These are phyloP conservation scores for Poecilia picta DNA, from an alignment of 2,797 vertebrate genomes.

Conservation along the genomic window DNA sequence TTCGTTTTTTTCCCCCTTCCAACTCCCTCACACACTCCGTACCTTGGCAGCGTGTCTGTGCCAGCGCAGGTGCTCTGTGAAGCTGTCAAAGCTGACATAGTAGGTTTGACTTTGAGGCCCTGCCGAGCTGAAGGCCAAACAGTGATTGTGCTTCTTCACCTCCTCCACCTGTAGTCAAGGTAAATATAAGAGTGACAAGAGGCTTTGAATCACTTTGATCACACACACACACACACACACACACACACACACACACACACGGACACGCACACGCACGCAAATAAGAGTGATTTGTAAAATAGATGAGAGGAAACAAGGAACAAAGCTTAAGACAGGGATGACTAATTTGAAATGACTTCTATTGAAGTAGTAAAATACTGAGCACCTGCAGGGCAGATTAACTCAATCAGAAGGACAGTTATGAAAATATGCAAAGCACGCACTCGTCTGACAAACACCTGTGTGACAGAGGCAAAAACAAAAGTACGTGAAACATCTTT, in stretches of 20 bases:
- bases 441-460: constrained; percentile 24
- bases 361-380: constrained; percentile 18
- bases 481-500: constrained; percentile 26
- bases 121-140: constrained; percentile 96
- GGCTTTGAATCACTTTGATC: constrained; percentile 31
- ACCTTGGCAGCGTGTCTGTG: constrained; percentile 96
- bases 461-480: constrained; percentile 34
- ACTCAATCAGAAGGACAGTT: constrained; percentile 21
- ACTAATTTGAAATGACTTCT: constrained; percentile 8
- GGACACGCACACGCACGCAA: constrained; percentile 7
- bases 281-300: neutral
- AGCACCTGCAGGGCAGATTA: constrained; percentile 22
- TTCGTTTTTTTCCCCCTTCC: constrained; percentile 15
- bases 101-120: constrained; percentile 98
- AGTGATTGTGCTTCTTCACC: constrained; percentile 98
- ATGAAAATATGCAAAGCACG: constrained; percentile 27
- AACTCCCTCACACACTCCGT: constrained; percentile 25
- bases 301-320: neutral
- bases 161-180: constrained; percentile 90
- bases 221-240: constrained; percentile 4
- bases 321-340: constrained; percentile 10
- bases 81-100: constrained; percentile 96
- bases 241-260: constrained; percentile 7
- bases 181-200: constrained; percentile 29
- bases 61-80: constrained; percentile 97